phyloP scores from a whole-genome alignment of 2,797 vertebrate genomes.

The Acanthurus leucopareius region DNA sequence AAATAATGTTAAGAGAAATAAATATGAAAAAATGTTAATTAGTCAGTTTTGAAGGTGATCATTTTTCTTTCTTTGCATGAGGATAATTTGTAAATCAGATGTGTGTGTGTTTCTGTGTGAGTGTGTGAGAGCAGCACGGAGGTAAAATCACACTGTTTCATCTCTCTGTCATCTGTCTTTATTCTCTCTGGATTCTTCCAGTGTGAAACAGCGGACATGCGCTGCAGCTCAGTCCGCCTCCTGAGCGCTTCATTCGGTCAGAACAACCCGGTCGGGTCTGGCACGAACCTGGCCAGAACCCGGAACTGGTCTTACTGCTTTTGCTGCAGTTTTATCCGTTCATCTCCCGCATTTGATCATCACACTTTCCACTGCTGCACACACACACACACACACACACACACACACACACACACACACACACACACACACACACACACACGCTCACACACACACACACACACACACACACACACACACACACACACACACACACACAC shows the following conservation, averaged over 20 bases:
- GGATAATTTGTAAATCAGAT: too few relatives aligned
- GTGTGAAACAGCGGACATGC: neutral
- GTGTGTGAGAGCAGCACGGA: neutral
- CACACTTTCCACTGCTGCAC: neutral
- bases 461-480: neutral
- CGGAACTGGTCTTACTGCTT: rapidly evolving
- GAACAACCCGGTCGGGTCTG: neutral
- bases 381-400: neutral
- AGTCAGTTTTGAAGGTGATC: too few relatives aligned
- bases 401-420: constrained; percentile 2
- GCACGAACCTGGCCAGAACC: neutral
- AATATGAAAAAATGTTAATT: too few relatives aligned
- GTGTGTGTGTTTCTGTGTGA: too few relatives aligned
- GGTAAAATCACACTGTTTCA: neutral
- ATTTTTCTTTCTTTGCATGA: too few relatives aligned
- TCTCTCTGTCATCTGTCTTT: constrained; percentile 9
- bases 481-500: constrained; percentile 9
- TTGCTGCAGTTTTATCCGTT: neutral
- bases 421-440: neutral
- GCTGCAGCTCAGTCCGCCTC: neutral
- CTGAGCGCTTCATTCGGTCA: neutral
- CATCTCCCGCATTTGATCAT: neutral
- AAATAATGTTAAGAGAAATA: too few relatives aligned
- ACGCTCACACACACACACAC: constrained; percentile 7
- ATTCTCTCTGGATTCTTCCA: constrained; percentile 21